A percentile compares a stretch with the other conserved stretches of the same genome.
Evolutionary conservation across 2,113 vertebrate species (phyloP).

Genomic region (Hemiprocne comata): DNA sequence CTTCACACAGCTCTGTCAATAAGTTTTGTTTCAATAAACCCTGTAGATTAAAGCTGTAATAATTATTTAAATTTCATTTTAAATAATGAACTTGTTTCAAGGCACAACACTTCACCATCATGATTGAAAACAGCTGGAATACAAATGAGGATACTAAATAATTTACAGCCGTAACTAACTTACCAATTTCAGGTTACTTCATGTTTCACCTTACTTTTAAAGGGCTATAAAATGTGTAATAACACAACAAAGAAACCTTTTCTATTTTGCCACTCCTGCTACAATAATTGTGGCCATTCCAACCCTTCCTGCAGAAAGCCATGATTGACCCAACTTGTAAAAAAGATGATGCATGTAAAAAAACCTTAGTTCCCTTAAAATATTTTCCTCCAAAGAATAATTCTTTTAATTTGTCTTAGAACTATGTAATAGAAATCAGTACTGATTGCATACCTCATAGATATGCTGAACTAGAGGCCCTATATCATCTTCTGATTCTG

Average conservation of each 20-base stretch:
- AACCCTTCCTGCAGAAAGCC: not conserved
- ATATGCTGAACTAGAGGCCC: conserved; percentile 91
- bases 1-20: not conserved
- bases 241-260: no score
- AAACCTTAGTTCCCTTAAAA: not conserved
- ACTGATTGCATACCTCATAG: conserved; percentile 84
- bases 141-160: not conserved
- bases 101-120: not conserved
- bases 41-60: not conserved
- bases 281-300: not conserved
- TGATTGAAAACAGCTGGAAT: not conserved
- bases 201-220: not conserved
- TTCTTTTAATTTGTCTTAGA: not conserved
- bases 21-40: not conserved
- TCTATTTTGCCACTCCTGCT: not conserved
- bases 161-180: not conserved
- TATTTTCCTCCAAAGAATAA: not conserved
- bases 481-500: conserved; percentile 89
- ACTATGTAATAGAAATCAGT: not conserved
- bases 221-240: not conserved
- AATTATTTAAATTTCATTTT: not conserved
- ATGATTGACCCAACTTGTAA: not conserved
- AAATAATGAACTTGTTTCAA: not conserved
- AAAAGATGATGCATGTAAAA: not conserved
- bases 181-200: not conserved